These are phyloP conservation scores for Noctua janthe DNA, from an alignment of 2,888 invertebrate species.

Conservation along the genomic window DNA sequence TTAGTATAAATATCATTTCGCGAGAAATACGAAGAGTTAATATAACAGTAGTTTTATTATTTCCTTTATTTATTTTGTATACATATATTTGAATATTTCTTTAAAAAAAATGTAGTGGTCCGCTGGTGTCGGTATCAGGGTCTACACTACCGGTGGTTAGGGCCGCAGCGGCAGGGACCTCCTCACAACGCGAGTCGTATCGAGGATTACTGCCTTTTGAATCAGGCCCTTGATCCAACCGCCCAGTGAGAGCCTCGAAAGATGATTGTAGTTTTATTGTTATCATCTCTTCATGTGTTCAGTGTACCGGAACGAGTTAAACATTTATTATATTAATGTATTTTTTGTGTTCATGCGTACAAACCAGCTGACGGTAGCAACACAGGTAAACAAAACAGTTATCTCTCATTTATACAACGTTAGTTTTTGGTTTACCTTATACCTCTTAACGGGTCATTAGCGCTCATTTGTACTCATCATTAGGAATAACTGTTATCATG, in stretches of 20 bases:
- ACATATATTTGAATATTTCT: no score
- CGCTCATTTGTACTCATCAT: background rate
- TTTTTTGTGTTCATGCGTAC: slow-evolving; percentile 42
- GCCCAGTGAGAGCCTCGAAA: background rate
- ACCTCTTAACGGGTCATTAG: background rate
- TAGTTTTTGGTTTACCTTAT: background rate
- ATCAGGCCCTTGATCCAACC: no score
- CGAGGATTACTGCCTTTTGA: no score
- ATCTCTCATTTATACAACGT: background rate
- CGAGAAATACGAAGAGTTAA: background rate
- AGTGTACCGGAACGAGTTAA: slow-evolving; percentile 15
- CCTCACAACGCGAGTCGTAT: no score
- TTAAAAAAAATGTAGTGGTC: no score
- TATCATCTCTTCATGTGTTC: background rate
- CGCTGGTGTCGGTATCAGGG: no score
- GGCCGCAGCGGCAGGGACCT: no score
- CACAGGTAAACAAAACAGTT: background rate
- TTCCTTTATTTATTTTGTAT: no score
- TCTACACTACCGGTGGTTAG: no score
- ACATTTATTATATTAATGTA: slow-evolving; percentile 23
- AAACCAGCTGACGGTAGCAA: slow-evolving; percentile 32
- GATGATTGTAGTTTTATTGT: slow-evolving; percentile 6
- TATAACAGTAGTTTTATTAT: no score
- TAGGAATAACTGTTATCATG: background rate
- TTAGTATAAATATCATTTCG: background rate